phyloP scores from a whole-genome alignment of 1,140 invertebrate species.

The Solenopsis invicta region DNA sequence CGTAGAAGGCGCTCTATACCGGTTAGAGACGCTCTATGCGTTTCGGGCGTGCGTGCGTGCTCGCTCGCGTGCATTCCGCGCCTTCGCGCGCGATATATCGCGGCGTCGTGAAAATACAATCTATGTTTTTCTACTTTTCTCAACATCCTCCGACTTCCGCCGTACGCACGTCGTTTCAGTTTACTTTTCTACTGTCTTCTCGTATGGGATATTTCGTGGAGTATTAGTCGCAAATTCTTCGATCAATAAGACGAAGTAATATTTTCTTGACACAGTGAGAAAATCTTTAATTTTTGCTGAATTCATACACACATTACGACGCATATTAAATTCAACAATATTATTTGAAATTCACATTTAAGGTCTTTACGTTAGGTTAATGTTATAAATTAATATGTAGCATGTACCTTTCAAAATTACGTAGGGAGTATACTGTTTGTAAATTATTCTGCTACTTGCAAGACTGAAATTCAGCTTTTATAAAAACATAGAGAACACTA shows the following conservation, averaged over 20 bases:
- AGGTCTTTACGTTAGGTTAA: too few species aligned
- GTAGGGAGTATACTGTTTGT: too few species aligned
- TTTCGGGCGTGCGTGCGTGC: constrained; percentile 37
- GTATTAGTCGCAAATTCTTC: background rate
- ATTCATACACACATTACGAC: too few species aligned
- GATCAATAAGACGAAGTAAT: background rate
- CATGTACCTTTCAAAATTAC: too few species aligned
- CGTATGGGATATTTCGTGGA: background rate
- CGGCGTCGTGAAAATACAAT: background rate
- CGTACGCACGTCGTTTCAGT: background rate
- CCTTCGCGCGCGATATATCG: background rate
- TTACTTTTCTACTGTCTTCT: background rate
- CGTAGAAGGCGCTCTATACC: background rate
- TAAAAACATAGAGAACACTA: too few species aligned
- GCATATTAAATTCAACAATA: too few species aligned
- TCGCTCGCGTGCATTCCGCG: constrained; percentile 33
- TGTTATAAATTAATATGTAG: too few species aligned
- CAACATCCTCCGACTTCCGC: constrained; percentile 24
- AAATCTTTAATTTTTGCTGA: too few species aligned
- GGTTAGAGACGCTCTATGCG: background rate
- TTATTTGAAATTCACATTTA: too few species aligned
- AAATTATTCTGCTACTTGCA: too few species aligned
- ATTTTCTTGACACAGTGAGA: background rate
- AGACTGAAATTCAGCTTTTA: too few species aligned
- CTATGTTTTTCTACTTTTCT: constrained; percentile 17